Evolutionary conservation across 2,888 invertebrate species (phyloP).

Genomic region (Ophion slaviceki): DNA sequence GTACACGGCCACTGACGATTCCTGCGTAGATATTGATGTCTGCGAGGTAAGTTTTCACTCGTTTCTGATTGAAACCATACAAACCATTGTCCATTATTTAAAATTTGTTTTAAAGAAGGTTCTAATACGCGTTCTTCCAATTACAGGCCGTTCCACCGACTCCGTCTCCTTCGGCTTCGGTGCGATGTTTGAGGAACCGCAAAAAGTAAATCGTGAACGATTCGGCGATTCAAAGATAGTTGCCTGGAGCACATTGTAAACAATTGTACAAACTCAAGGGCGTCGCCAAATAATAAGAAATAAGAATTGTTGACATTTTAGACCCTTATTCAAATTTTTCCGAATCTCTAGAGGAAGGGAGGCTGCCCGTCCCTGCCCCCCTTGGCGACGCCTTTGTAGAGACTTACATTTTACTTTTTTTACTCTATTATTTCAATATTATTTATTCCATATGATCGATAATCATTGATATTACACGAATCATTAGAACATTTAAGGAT

Average conservation of each 20-base stretch:
- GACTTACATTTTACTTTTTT: slow-evolving; percentile 13
- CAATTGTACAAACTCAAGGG: slow-evolving; percentile 17
- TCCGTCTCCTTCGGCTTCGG: slow-evolving; percentile 59
- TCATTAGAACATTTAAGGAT: background rate
- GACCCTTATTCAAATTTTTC: no score
- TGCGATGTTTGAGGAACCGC: slow-evolving; percentile 71
- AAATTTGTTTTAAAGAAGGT: background rate
- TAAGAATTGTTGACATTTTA: no score
- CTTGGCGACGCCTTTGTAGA: no score
- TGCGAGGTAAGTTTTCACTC: slow-evolving; percentile 66
- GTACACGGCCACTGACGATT: slow-evolving; percentile 71
- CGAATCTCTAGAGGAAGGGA: no score
- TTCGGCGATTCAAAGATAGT: background rate
- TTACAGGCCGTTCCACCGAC: slow-evolving; percentile 50
- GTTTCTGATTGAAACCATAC: background rate
- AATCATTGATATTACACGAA: background rate
- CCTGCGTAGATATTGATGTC: slow-evolving; percentile 73
- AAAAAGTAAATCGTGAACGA: slow-evolving; percentile 55
- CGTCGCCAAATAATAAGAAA: no score
- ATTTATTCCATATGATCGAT: slow-evolving; percentile 32
- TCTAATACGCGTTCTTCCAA: background rate
- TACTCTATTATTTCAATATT: slow-evolving; percentile 35
- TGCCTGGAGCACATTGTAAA: background rate
- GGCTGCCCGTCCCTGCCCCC: no score
- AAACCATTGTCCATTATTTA: background rate